A percentile compares a stretch with the other conserved stretches of the same genome.
Evolutionary conservation across 2,888 invertebrate species (phyloP).

Genomic region (Saturnia pavonia): DNA sequence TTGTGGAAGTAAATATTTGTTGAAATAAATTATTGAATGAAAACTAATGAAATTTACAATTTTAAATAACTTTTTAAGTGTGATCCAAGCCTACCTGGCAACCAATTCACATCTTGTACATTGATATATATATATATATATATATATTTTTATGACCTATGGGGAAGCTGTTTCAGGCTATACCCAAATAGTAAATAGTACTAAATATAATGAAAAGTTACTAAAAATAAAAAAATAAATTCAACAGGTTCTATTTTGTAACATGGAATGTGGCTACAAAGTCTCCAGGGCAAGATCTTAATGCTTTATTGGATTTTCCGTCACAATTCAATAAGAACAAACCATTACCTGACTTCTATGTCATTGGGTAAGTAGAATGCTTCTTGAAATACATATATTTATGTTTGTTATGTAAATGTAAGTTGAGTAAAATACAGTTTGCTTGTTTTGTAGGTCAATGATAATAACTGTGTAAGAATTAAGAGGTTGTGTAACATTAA

Average conservation of each 20-base stretch:
- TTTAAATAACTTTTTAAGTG: no score
- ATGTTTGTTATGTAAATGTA: slow-evolving; percentile 15
- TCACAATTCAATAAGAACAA: slow-evolving; percentile 83
- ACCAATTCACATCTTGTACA: no score
- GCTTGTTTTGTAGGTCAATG: slow-evolving; percentile 34
- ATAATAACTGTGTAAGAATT: slow-evolving; percentile 6
- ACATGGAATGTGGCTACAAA: slow-evolving; percentile 96
- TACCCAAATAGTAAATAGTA: no score
- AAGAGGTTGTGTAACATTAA: background rate
- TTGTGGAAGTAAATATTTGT: background rate
- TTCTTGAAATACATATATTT: slow-evolving; percentile 8
- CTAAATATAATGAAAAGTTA: background rate
- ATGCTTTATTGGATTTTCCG: slow-evolving; percentile 86
- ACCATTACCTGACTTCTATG: slow-evolving; percentile 90
- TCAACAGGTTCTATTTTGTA: slow-evolving; percentile 87
- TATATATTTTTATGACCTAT: no score
- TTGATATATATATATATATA: no score
- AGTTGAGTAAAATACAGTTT: background rate
- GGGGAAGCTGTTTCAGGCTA: no score
- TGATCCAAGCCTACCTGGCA: no score
- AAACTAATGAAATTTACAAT: background rate
- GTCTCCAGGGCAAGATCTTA: slow-evolving; percentile 87
- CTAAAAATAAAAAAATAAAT: background rate
- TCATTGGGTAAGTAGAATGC: slow-evolving; percentile 85
- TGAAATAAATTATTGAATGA: background rate